Base-by-base conservation (phyloP, 1,140 invertebrate genomes). In the Diorhabda sublineata region DNA sequence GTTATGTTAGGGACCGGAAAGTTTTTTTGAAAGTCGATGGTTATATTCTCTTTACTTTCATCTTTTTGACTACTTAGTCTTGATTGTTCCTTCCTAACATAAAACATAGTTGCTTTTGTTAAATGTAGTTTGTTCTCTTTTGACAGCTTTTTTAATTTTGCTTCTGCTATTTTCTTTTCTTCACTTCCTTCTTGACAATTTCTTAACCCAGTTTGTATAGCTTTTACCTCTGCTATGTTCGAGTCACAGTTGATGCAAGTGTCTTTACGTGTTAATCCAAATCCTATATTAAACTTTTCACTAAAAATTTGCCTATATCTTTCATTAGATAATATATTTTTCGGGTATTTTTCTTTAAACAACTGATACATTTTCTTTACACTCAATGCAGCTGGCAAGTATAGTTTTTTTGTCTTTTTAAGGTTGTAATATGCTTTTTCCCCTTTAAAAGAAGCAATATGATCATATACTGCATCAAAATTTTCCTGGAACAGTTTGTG, bases 1-100 rank as follows among this genome's bases (percentile, higher is more conserved):
- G 68, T 42, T 64, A 73, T 73, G 45, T 74, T 74, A 58, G 68
- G 71, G 5, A 68, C 11, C 5, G 64, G 59, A 57, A 74, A 42
- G 11, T 74, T 73, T 68, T 74, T 74, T 44, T 62, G 43, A 64
- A 66, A 73, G 63, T 75, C 74, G 44, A 73, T 70, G 5, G 62
- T 43, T 56, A 73, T 66, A n/a, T 67, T 60, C 65, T 67, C 73
- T n/a, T 44, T 41, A 26, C 45, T 62, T 43, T 58, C 44, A 42
- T 61, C 61, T 66, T 71, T 71, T 42, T 60, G 42, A 43, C 64
- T 66, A 42, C 47, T n/a, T 11, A 44, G 9, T 61, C 58, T 63
- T 2, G 43, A 58, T 42, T 42, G 41, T 64, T 52, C 69, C 59
- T 71, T 73, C 9, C 67, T 7, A 43, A 59, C 66, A 41, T 67